phyloP scores from a whole-genome alignment of 2,113 vertebrate genomes.

The Rhinoptilus africanus region DNA sequence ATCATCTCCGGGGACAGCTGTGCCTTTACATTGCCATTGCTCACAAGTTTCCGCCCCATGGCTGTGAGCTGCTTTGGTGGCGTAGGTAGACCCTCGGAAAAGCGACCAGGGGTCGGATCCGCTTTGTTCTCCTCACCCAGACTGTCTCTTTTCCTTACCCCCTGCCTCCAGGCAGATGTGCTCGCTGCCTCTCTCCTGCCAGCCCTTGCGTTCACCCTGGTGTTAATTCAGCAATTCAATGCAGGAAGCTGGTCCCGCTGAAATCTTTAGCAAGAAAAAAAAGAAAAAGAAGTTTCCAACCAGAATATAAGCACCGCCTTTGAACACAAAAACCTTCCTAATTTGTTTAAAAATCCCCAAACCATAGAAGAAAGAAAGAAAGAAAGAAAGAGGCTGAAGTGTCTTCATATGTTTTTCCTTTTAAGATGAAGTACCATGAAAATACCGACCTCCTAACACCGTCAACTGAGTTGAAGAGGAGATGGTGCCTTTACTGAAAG shows the following conservation, averaged over 20 bases:
- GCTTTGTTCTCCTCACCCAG: constrained; percentile 25
- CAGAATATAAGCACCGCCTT: neutral
- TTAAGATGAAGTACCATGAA: neutral
- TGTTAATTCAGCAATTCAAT: constrained; percentile 35
- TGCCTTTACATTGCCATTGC: fast-evolving
- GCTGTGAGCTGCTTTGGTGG: neutral
- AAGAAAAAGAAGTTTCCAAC: neutral
- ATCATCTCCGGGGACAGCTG: neutral
- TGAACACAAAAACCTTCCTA: neutral
- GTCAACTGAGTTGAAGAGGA: neutral
- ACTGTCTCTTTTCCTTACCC: neutral
- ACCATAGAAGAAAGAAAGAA: neutral
- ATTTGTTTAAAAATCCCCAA: neutral
- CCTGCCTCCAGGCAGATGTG: constrained; percentile 35
- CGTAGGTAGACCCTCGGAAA: neutral
- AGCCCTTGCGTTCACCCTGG: neutral
- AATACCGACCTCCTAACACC: neutral
- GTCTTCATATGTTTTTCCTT: neutral
- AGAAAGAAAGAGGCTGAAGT: neutral
- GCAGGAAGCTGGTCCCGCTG: constrained; percentile 48
- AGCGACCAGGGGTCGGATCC: fast-evolving
- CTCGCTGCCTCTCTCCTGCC: neutral
- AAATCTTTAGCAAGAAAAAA: neutral
- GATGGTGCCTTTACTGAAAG: neutral
- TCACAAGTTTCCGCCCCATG: neutral